A percentile compares a stretch with the other conserved stretches of the same genome.
Evolutionary conservation across 2,113 vertebrate species (phyloP).

Genomic region (Notiomystis cincta): DNA sequence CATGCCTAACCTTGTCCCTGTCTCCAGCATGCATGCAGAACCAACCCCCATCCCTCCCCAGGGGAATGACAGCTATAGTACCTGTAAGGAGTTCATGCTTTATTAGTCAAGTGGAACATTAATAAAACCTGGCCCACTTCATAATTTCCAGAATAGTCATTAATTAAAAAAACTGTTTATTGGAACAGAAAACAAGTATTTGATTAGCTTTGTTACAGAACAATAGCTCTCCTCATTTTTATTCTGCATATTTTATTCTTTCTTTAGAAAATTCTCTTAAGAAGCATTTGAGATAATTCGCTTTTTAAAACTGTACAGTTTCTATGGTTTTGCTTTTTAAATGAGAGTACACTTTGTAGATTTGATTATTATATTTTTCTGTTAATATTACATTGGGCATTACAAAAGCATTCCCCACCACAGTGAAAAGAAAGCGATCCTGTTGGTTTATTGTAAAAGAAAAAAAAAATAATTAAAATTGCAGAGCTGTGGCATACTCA

Average conservation of each 20-base stretch:
- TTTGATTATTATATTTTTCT: constrained; percentile 2
- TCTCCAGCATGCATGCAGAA: constrained; percentile 11
- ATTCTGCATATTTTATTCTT: constrained; percentile 36
- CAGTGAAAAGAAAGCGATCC: constrained; percentile 25
- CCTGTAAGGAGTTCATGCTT: constrained; percentile 63
- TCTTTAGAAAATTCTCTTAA: constrained; percentile 45
- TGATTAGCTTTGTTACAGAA: constrained; percentile 70
- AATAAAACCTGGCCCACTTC: constrained; percentile 55
- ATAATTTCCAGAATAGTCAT: constrained; percentile 62
- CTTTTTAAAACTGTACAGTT: constrained; percentile 50
- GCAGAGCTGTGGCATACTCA: constrained; percentile 18
- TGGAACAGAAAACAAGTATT: constrained; percentile 68
- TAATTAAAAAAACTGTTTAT: constrained; percentile 60
- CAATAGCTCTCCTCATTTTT: constrained; percentile 54
- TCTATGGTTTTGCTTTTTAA: constrained; percentile 39
- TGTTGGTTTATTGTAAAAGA: constrained; percentile 15
- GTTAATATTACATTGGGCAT: constrained; percentile 32
- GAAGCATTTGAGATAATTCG: constrained; percentile 14
- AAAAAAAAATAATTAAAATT: constrained; percentile 41
- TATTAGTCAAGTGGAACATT: constrained; percentile 68
- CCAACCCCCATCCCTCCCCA: neutral
- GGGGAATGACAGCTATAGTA: constrained; percentile 16
- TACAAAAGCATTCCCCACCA: constrained; percentile 6
- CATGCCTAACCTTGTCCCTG: neutral
- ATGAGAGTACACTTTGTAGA: constrained; percentile 1